Evolutionary conservation across 2,797 vertebrate species (phyloP).

Genomic region (Tiaroga cobitis): DNA sequence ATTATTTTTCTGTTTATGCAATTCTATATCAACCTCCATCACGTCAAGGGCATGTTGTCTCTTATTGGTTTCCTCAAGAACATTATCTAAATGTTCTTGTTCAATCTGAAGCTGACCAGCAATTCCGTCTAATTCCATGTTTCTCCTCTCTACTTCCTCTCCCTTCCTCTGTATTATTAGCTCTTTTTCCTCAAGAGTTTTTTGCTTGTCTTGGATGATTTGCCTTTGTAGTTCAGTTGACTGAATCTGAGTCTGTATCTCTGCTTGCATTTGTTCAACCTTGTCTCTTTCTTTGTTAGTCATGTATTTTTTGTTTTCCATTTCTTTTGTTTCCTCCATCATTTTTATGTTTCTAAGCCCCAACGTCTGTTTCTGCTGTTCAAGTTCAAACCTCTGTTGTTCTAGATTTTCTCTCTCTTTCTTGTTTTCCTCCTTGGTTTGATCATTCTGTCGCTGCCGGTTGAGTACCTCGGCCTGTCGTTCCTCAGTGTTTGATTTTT

Average conservation of each 20-base stretch:
- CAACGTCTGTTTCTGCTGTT: conserved; percentile 26
- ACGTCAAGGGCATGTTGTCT: conserved; percentile 9
- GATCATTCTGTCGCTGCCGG: conserved; percentile 17
- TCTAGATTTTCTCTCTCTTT: conserved; percentile 27
- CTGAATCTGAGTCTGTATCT: conserved; percentile 16
- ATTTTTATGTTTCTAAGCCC: conserved; percentile 10
- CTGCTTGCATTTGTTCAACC: conserved; percentile 12
- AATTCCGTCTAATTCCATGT: background rate
- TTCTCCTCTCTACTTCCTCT: background rate
- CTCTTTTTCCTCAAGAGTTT: background rate
- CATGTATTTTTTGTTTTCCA: conserved; percentile 16
- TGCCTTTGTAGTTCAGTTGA: conserved; percentile 30
- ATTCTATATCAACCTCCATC: conserved; percentile 22
- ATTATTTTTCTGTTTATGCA: conserved; percentile 5
- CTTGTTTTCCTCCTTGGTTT: conserved; percentile 14
- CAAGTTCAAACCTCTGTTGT: conserved; percentile 12
- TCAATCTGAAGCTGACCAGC: conserved; percentile 2
- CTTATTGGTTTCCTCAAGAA: conserved; percentile 29
- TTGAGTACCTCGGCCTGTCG: background rate
- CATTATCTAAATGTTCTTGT: conserved; percentile 20
- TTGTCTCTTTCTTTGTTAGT: conserved; percentile 13
- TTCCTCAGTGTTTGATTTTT: conserved; percentile 25
- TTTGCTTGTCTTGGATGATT: conserved; percentile 27
- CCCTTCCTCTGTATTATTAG: conserved; percentile 23
- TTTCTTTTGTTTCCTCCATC: conserved; percentile 10